Base-by-base conservation (phyloP, 2,113 vertebrate species). In the Pomatostomus ruficeps region DNA sequence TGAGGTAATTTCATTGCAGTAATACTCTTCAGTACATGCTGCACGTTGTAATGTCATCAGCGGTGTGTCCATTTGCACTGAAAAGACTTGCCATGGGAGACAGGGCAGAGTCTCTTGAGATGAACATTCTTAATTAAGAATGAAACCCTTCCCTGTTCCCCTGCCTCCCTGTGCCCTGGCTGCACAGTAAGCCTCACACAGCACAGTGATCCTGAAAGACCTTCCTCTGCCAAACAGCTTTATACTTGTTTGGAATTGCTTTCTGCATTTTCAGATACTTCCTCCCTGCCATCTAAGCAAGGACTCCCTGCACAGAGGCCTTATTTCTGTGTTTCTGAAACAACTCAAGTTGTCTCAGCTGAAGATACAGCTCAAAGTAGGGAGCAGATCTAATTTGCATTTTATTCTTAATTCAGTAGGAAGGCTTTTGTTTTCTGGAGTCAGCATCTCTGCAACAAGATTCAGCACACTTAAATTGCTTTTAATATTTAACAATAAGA, bases 41-140 rank as follows among this genome's bases (percentile, higher is more conserved):
- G 89, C 66, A 74, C 52, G 85, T 91, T 85, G 75, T 78, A 95
- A 83, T 89, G 59, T 76, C 88, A 89, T 94, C 89, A 91, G 95
- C 36, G 3, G 96, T 97, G 94, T 96, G 96, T 95, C 97, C 96
- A 93, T 97, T 96, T 97, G 96, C 86, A 94, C 94, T 79, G 95
- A 91, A 81, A 86, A 93, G 86, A 88, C 80, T 91, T 68, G 78
- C 83, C 73, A 65, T 58, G 43, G 90, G 93, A 95, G 94, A 95
- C 92, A 90, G 82, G 76, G 61, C 71, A 77, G 78, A 78, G 71
- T 83, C 92, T 88, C 93, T 87, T 40, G 82, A 91, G 91, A 91
- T 45, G 85, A 79, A 85, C 66, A 77, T 83, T 88, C 88, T 80
- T 89, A 93, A 96, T 93, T 96, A 94, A 89, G 93, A 96, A 75